Base-by-base conservation (phyloP, 1,140 invertebrate species). In the Drosophila repletoides region DNA sequence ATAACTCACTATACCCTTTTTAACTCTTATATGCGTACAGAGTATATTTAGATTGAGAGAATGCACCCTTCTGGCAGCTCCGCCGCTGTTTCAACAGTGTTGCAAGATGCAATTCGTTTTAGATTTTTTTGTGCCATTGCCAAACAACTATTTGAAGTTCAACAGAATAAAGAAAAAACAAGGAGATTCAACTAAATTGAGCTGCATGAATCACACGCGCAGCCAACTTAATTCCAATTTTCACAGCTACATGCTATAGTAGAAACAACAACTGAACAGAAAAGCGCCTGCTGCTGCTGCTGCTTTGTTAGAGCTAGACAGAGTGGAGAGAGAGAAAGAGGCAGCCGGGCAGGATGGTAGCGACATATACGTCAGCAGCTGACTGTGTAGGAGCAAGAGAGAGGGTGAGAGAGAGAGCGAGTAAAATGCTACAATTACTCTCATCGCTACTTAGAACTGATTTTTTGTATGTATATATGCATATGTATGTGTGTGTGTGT, bases 61-160 rank as follows among this genome's bases (percentile, higher is more conserved):
- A 36, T 48, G 12, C 9, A 19, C 21, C 7, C 7, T 22, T 34
- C 21, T 53, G 49, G 36, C 48, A 63, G 26, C 36, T n/a, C 21
- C 21, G 36, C 28, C 6, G n/a, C n/a, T 12, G 21, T 31, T 22
- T 31, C 33, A 46, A 43, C 28, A 66, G 46, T 79, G 76, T 76
- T 72, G 70, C 14, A 64, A 70, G 77, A 43, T 71, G 53, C 52
- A n/a, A n/a, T n/a, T n/a, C n/a, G n/a, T n/a, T n/a, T n/a, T n/a
- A n/a, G n/a, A 40, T 17, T 45, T 51, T 69, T 55, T 19, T 53
- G 45, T 60, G 69, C 61, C 76, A 80, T 60, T 80, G 76, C 68
- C 76, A 72, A 80, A 63, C 77, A 72, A 63, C 68, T 41, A 64
- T 63, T 72, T 81, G 43, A 77, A 76, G 69, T 77, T 72, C 59